Evolutionary conservation across 2,888 invertebrate species (phyloP), one percentile per base, ranked within the genome.

Genomic region (Cryptocephalus primarius): DNA sequence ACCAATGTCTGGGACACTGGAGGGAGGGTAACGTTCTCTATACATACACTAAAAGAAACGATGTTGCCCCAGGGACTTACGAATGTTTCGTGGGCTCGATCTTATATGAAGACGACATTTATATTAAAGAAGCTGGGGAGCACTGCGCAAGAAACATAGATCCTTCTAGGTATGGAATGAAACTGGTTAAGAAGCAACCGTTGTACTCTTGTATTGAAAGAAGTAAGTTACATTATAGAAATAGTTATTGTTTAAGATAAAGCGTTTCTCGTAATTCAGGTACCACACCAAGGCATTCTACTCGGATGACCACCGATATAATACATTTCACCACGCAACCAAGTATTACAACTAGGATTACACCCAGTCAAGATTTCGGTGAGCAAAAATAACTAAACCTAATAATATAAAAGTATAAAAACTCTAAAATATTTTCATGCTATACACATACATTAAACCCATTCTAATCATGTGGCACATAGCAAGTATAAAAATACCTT

Each of bases 81-180:
- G 82, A 82, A 64, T 82, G 82, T 60, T 82, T 82, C 60, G 80
- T 81, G 22, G 81, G 81, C 9, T 68, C 74, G 12, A 78, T 78
- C 44, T 70, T 76, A 10, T 72, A 74, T 13, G 74, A 77, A 34
- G 74, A 75, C 38, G 77, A 78, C 55, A 78, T 82, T 53, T 78
- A 75, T 58, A 81, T 82, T 48, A 79, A 77, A 58, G 82, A 82
- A 68, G 81, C 82, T 22, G 81, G 82, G 0, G 78, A 78, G 57
- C 77, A 78, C 57, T 82, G 82, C 57, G 75, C 77, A 54, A 68
- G 80, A 50, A 71, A 75, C 51, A 74, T 79, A 32, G 74, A 80
- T 63, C 79, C 80, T 1, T 66, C 73, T 42, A 69, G 66, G 33
- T 72, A 75, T 58, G 81, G 80, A 48, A 82, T 82, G 82, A 75